Base-by-base conservation (phyloP, 2,113 vertebrate species). In the Sorex araneus region DNA sequence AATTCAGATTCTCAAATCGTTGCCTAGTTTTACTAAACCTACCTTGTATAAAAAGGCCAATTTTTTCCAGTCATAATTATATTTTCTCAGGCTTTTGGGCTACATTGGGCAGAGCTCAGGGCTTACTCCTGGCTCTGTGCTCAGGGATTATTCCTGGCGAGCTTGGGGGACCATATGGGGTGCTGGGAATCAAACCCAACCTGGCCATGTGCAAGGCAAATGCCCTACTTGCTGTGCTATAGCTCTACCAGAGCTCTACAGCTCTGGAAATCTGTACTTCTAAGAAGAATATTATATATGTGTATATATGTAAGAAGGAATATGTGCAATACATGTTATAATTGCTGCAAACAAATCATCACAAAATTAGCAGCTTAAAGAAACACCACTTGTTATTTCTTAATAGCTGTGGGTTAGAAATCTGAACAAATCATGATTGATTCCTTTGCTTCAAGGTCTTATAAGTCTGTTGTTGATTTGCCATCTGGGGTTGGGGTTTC, bases 341-440 rank as follows among this genome's bases (percentile, higher is more conserved):
- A 82, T 70, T 25, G 60, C 27, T 67, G 19, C n/a, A 64, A 76
- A 91, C 34, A 91, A n/a, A n/a, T n/a, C n/a, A 81, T 11, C 87
- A 94, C 67, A 74, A 89, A 84, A 36, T 69, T 40, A 40, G 40
- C 28, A 89, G 21, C 30, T 94, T 7, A 82, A 87, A 89, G 75
- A 16, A 60, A 47, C 47, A 79, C 30, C 3, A 40, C 43, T 75
- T 75, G 57, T 78, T 84, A 80, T 89, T 93, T 78, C 43, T 34
- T 16, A 87, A 32, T 73, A 82, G 69, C 30, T 69, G 25, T 82
- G 28, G n/a, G 32, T 85, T 25, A 89, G 69, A 84, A 92, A 86
- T 66, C 77, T 79, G 50, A 40, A 8, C 32, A 43, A 54, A 34
- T 15, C 64, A 76, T 84, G 73, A 40, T 30, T 84, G 47, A 18